phyloP scores from a whole-genome alignment of 2,797 vertebrate genomes.

The Holocentrus rufus region DNA sequence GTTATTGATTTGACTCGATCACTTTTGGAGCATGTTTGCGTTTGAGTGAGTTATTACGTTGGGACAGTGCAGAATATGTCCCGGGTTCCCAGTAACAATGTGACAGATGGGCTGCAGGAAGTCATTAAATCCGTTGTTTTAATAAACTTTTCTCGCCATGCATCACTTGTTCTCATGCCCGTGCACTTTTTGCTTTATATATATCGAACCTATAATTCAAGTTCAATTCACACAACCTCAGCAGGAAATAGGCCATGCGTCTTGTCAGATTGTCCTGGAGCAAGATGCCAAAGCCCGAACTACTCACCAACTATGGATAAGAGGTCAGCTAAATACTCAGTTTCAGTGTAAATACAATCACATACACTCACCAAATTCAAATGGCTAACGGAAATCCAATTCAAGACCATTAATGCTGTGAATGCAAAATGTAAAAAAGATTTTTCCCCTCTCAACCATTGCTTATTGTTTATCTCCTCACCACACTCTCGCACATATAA shows the following conservation, averaged over 20 bases:
- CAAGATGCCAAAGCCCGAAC: conserved; percentile 44
- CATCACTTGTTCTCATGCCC: conserved; percentile 32
- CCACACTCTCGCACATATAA: conserved; percentile 25
- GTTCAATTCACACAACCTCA: not conserved
- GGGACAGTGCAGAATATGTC: too few relatives aligned
- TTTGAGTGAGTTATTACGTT: conserved; percentile 20
- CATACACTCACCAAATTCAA: conserved; percentile 33
- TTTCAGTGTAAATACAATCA: conserved; percentile 47
- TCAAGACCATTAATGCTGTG: conserved; percentile 37
- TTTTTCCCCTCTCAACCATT: conserved; percentile 1
- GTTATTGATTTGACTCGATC: too few relatives aligned
- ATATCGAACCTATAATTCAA: conserved; percentile 46
- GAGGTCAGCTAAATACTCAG: conserved; percentile 52
- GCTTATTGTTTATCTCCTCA: conserved; percentile 31
- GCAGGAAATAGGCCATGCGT: conserved; percentile 27
- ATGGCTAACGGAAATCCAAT: conserved; percentile 33
- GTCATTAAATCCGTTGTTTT: conserved; percentile 39
- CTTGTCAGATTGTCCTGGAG: conserved; percentile 48
- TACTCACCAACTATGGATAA: conserved; percentile 42
- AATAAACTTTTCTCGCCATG: conserved; percentile 53
- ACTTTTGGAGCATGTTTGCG: too few relatives aligned
- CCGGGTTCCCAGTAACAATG: too few relatives aligned
- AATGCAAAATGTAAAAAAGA: conserved; percentile 29
- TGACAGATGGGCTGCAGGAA: too few relatives aligned
- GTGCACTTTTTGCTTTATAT: conserved; percentile 13